These are phyloP conservation scores for Emydoidea blandingii DNA, from an alignment of 2,797 vertebrate genomes.

Conservation along the genomic window DNA sequence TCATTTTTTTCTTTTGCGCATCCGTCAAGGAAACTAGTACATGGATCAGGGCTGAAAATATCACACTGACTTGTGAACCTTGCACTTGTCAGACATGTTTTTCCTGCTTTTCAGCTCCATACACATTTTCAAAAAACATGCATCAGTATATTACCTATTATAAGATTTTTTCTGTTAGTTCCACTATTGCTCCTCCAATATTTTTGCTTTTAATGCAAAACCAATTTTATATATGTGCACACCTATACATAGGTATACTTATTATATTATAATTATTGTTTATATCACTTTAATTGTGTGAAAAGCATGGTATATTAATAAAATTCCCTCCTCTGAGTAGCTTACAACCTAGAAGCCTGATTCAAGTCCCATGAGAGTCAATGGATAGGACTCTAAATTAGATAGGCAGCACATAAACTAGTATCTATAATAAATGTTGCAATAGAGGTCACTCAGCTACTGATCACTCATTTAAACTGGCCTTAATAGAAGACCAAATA, in stretches of 20 bases:
- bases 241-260: neutral
- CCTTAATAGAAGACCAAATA: constrained; percentile 17
- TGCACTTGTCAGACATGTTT: rapidly evolving
- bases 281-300: neutral
- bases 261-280: neutral
- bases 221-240: neutral
- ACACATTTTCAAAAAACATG: neutral
- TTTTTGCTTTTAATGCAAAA: neutral
- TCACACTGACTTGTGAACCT: neutral
- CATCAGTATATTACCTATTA: neutral
- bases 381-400: neutral
- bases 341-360: neutral
- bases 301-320: neutral
- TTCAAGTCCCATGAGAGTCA: constrained; percentile 6
- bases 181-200: neutral
- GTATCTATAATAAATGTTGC: constrained; percentile 22
- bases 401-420: neutral
- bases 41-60: neutral
- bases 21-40: neutral
- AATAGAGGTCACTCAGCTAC: neutral
- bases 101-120: neutral
- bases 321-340: neutral
- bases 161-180: neutral
- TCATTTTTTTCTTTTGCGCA: neutral
- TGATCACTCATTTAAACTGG: constrained; percentile 18